Evolutionary conservation across 2,797 vertebrate species (phyloP).

Genomic region (Sebastes minor): DNA sequence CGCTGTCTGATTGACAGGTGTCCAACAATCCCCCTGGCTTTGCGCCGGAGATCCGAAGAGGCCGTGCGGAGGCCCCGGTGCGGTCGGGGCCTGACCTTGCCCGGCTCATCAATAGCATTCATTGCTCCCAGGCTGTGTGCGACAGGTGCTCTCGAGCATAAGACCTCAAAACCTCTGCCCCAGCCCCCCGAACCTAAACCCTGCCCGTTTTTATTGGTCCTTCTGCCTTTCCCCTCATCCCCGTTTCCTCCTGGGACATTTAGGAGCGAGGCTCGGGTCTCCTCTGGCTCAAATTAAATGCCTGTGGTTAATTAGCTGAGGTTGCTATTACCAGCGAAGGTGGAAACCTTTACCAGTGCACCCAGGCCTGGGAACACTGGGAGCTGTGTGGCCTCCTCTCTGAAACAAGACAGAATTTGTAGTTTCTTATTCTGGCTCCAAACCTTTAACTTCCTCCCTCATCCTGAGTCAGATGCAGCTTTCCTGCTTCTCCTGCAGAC

Average conservation of each 20-base stretch:
- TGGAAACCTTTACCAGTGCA: conserved; percentile 38
- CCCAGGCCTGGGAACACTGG: conserved; percentile 46
- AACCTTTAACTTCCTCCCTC: conserved; percentile 13
- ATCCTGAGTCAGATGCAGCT: conserved; percentile 8
- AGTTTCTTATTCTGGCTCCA: conserved; percentile 17
- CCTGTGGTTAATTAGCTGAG: conserved; percentile 71
- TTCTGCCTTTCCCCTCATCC: conserved; percentile 43
- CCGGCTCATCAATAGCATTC: conserved; percentile 73
- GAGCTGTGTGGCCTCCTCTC: conserved; percentile 33
- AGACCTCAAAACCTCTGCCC: conserved; percentile 59
- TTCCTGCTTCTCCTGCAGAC: not conserved
- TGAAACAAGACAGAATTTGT: conserved; percentile 46
- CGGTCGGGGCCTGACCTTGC: conserved; percentile 64
- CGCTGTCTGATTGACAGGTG: conserved; percentile 81
- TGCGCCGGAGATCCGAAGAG: conserved; percentile 78
- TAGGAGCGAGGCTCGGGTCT: conserved; percentile 43
- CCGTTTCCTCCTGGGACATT: conserved; percentile 54
- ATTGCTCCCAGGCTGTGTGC: conserved; percentile 60
- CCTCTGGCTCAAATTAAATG: conserved; percentile 66
- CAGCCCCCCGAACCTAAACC: conserved; percentile 56
- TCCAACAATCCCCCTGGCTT: conserved; percentile 80
- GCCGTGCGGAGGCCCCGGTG: conserved; percentile 51
- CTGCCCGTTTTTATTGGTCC: conserved; percentile 64
- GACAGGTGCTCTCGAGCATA: conserved; percentile 79
- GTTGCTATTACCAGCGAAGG: conserved; percentile 57